Percentiles rank a stretch among this genome's conserved stretches.
phyloP scores from a whole-genome alignment of 2,797 vertebrate genomes.

The Vultur gryphus region DNA sequence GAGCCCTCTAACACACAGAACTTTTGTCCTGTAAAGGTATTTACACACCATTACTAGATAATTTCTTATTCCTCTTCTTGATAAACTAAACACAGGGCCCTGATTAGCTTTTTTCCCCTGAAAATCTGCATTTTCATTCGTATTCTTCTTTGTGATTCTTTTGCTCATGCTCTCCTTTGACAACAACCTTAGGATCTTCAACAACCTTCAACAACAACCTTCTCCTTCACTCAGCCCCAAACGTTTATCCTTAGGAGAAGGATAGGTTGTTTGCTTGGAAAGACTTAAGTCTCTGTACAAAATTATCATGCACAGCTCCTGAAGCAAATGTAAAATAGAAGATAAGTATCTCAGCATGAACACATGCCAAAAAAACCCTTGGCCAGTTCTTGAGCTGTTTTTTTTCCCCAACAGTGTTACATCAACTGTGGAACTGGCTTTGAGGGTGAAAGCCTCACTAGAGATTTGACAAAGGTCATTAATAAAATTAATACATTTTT shows the following conservation, averaged over 20 bases:
- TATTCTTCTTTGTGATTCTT: background rate
- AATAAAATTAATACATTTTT: background rate
- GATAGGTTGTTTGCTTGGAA: background rate
- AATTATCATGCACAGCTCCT: background rate
- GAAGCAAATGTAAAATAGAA: background rate
- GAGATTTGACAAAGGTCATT: background rate
- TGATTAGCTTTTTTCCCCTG: background rate
- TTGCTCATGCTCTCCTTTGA: background rate
- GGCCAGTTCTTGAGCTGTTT: background rate
- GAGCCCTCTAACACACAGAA: background rate
- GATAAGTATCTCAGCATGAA: background rate
- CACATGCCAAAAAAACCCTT: background rate
- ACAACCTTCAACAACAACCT: background rate
- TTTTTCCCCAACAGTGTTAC: fast-evolving
- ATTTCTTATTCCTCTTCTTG: background rate
- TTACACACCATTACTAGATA: background rate
- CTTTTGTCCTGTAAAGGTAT: background rate
- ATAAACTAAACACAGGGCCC: background rate
- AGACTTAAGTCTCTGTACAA: background rate
- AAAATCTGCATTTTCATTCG: background rate
- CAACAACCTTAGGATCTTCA: background rate
- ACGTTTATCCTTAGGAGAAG: background rate
- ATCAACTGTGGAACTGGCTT: background rate
- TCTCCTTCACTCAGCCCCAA: background rate
- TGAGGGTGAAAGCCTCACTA: background rate